Conservation (phyloP, 2,797 vertebrate genomes). For the Danio albolineatus region DNA sequence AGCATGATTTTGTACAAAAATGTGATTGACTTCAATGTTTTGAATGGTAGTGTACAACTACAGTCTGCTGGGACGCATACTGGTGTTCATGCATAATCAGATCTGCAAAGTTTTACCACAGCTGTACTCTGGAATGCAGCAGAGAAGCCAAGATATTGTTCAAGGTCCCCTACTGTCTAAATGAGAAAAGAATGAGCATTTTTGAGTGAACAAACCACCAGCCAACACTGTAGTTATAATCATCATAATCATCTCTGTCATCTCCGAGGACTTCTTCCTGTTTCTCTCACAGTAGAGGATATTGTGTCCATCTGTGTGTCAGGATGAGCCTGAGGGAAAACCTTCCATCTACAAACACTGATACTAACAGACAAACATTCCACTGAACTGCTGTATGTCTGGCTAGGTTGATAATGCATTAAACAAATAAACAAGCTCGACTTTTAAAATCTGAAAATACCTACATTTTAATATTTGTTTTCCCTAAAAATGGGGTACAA, state of each 20-base stretch:
- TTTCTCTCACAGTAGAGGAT: conserved; percentile 17
- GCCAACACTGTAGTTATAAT: background rate
- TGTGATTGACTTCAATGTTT: background rate
- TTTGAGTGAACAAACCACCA: background rate
- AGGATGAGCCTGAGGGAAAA: conserved; percentile 36
- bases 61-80: background rate
- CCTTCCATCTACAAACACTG: conserved; percentile 3
- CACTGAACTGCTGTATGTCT: conserved; percentile 18
- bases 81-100: background rate
- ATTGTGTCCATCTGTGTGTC: background rate
- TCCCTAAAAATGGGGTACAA: background rate
- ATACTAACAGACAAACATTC: conserved; percentile 41
- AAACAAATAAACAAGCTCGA: conserved; percentile 16
- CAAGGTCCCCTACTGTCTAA: background rate
- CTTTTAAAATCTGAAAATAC: background rate
- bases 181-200: background rate
- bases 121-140: background rate
- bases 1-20: background rate
- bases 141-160: background rate
- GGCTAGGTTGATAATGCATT: background rate
- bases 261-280: background rate
- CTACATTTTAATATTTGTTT: background rate
- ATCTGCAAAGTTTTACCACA: background rate
- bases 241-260: background rate
- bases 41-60: background rate